Evolutionary conservation across 2,888 invertebrate genomes (phyloP), one percentile per base, ranked within the genome.

Genomic region (Stenichneumon culpator): DNA sequence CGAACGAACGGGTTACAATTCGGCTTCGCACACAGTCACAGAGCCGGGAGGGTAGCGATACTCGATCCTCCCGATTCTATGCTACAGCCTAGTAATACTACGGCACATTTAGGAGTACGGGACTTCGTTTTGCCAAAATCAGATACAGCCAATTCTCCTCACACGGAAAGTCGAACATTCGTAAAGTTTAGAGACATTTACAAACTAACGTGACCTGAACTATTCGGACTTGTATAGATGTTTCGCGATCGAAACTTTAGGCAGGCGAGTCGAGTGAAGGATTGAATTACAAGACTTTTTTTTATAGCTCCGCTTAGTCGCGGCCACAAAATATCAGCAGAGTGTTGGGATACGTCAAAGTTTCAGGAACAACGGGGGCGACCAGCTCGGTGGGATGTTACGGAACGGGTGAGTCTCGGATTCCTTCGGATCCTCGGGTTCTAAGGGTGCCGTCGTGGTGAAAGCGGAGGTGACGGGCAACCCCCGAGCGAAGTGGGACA

Each of bases 381-480:
- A 44, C 22, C 19, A 28, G 28, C n/a, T n/a, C 67, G 44, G 32
- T 28, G 80, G 39, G 52, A 79, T 54, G 70, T 79, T 50, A 67
- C 52, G 28, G 69, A 79, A 65, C 60, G 39, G 68, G 68, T 16
- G 36, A 60, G 69, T 84, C 69, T 84, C 78, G 78, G 78, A 84
- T 84, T 84, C 73, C 81, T 63, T 68, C 25, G 70, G 70, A 67
- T 85, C 77, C 68, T 82, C 85, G 72, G 82, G 85, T 79, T 75
- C 82, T 60, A 57, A 70, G 79, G 82, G 74, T 73, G 32, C 67
- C 57, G 57, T 16, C 16, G 79, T 75, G 75, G 68, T 75, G 75
- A 86, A 73, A 80, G 73, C 50, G 65, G 85, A 73, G 73, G 83
- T 77, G 83, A 86, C 79, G 82, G 79, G 79, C 67, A 80, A 77